phyloP scores from a whole-genome alignment of 1,140 invertebrate genomes.

The Galleria mellonella region DNA sequence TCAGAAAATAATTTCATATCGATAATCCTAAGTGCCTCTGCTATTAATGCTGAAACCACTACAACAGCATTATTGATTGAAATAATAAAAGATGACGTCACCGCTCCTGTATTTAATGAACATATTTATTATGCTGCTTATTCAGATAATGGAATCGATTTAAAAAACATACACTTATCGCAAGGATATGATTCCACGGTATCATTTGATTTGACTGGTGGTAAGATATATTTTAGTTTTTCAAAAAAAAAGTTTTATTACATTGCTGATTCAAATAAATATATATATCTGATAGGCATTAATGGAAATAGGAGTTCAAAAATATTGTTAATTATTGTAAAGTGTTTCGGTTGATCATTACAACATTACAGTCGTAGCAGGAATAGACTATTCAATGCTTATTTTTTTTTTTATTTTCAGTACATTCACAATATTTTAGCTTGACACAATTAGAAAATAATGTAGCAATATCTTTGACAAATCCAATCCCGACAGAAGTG shows the following conservation, averaged over 20 bases:
- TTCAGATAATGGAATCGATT: constrained; percentile 10
- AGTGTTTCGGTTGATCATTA: too few species aligned
- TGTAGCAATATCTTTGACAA: constrained; percentile 16
- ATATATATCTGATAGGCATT: neutral
- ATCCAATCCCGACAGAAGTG: constrained; percentile 31
- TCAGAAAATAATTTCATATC: constrained; percentile 32
- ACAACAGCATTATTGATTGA: constrained; percentile 30
- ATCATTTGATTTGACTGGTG: constrained; percentile 31
- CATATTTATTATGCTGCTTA: constrained; percentile 34
- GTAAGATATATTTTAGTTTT: constrained; percentile 13
- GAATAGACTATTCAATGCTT: too few species aligned
- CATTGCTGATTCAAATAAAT: neutral
- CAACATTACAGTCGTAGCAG: too few species aligned
- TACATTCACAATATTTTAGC: constrained; percentile 36
- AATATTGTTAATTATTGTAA: constrained; percentile 1
- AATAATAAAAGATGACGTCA: constrained; percentile 37
- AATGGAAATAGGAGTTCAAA: neutral
- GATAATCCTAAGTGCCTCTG: constrained; percentile 28
- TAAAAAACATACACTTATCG: constrained; percentile 29
- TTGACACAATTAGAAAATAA: constrained; percentile 14
- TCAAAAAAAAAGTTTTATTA: neutral
- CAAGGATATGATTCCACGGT: constrained; percentile 39
- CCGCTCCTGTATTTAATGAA: constrained; percentile 40
- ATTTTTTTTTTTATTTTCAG: constrained; percentile 24
- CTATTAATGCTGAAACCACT: constrained; percentile 23